These are phyloP conservation scores for Trichomalopsis sarcophagae DNA, from an alignment of 1,140 invertebrate genomes.

Conservation along the genomic window DNA sequence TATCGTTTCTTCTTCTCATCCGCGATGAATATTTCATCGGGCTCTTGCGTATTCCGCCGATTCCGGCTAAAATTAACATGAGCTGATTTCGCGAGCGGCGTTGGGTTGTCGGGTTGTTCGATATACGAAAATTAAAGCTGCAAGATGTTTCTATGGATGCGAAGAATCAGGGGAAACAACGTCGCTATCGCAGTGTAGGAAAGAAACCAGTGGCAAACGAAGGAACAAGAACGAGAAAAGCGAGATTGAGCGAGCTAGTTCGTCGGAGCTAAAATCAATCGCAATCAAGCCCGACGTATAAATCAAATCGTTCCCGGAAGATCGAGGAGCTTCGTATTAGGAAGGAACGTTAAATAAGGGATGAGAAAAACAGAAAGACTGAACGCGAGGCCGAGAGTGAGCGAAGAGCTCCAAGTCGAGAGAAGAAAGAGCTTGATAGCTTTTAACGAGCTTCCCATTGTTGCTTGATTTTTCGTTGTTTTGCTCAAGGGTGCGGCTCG, in stretches of 20 bases:
- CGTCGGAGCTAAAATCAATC: constrained; percentile 66
- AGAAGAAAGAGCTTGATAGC: constrained; percentile 16
- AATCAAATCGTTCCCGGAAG: constrained; percentile 64
- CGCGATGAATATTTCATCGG: neutral
- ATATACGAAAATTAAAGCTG: neutral
- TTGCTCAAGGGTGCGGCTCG: neutral
- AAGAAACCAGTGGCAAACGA: neutral
- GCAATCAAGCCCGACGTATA: constrained; percentile 67
- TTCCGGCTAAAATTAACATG: neutral
- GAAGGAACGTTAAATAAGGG: constrained; percentile 59
- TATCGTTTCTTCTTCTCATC: neutral
- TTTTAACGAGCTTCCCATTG: constrained; percentile 31
- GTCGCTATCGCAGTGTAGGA: neutral
- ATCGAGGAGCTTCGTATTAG: constrained; percentile 52
- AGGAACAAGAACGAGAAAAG: constrained; percentile 12
- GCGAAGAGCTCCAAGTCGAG: constrained; percentile 9
- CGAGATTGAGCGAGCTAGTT: constrained; percentile 50
- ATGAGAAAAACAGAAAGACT: constrained; percentile 54
- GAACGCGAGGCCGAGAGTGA: constrained; percentile 48
- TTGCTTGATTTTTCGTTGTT: constrained; percentile 24
- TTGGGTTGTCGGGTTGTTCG: neutral
- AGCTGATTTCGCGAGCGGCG: neutral
- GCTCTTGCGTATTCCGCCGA: neutral
- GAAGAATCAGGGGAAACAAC: neutral
- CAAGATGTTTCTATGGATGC: neutral